Evolutionary conservation across 2,113 vertebrate genomes (phyloP).

Genomic region (Panthera uncia): DNA sequence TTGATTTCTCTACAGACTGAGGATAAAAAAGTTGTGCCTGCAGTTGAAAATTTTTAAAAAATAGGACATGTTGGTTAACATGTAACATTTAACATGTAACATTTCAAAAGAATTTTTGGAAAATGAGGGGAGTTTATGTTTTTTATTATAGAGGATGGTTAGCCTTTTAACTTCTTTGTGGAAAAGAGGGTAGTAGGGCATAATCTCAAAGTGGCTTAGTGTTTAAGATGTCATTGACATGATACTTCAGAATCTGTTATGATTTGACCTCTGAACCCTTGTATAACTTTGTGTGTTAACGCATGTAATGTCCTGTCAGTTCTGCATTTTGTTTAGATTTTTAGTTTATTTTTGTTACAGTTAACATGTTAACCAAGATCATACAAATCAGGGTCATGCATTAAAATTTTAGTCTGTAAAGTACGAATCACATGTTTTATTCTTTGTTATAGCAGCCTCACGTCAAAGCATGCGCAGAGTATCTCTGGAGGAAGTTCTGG

Average conservation of each 20-base stretch:
- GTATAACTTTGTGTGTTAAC: background rate
- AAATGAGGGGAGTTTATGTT: background rate
- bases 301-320: slow-evolving; percentile 30
- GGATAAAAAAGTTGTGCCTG: slow-evolving; percentile 20
- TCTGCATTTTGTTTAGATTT: slow-evolving; percentile 56
- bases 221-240: background rate
- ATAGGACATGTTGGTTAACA: background rate
- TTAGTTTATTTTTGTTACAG: slow-evolving; percentile 22
- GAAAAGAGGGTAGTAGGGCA: background rate
- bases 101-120: background rate
- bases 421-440: slow-evolving; percentile 60
- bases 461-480: slow-evolving; percentile 84
- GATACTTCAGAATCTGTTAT: background rate
- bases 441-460: slow-evolving; percentile 75
- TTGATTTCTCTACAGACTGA: slow-evolving; percentile 38
- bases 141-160: background rate
- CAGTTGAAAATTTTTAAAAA: background rate
- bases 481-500: slow-evolving; percentile 92
- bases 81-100: too few species aligned
- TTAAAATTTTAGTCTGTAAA: slow-evolving; percentile 41
- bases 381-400: background rate
- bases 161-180: background rate
- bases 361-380: slow-evolving; percentile 3
- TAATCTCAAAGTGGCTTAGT: background rate
- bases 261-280: background rate